Evolutionary conservation across 2,797 vertebrate genomes (phyloP), one percentile per base, ranked within the genome.

Genomic region (Malurus splendens): DNA sequence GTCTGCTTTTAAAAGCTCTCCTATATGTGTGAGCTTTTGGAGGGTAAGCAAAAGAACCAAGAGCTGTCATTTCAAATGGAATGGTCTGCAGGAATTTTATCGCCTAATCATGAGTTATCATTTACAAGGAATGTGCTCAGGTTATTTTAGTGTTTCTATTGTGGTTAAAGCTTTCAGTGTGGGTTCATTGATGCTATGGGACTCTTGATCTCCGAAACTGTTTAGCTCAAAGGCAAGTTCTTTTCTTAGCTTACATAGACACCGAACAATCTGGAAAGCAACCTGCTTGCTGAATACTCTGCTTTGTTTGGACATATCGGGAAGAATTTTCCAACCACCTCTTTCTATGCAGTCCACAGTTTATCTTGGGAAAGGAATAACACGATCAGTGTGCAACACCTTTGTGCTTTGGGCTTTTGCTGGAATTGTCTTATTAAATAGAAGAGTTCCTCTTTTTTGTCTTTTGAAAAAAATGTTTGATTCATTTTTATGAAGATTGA

Each of bases 401-500:
- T 81, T 85, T 66, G 14, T 45, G 25, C 62, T 78, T 52, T 6
- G 8, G 70, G 38, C 52, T 84, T 82, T 70, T 2, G 7, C 48
- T 86, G 45, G 57, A 84, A 82, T 38, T 17, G 20, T 50, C 67
- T 54, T 50, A 74, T 79, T 39, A 74, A 61, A 67, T 12, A 83
- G 18, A 52, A 54, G 28, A 57, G 24, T 19, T 22, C 32, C 1
- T 15, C 8, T 52, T 6, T 18, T 8, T 4, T 41, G 20, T 5
- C 7, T 33, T 52, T 14, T 33, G 3, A 8, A 61, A 25, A 27
- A 89, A 27, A 6, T 23, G 57, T 93, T 83, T 84, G 39, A 86
- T 91, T 91, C 52, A 56, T 78, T 93, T 84, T 80, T 68, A 45
- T 82, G 32, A 77, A 59, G 78, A 80, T 9, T 82, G 90, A 94